Percentiles rank a stretch among this genome's conserved stretches.
Evolutionary conservation across 92 coral and sea anemone genomes (phyloP).

Genomic region (Epizoanthus rinbou): DNA sequence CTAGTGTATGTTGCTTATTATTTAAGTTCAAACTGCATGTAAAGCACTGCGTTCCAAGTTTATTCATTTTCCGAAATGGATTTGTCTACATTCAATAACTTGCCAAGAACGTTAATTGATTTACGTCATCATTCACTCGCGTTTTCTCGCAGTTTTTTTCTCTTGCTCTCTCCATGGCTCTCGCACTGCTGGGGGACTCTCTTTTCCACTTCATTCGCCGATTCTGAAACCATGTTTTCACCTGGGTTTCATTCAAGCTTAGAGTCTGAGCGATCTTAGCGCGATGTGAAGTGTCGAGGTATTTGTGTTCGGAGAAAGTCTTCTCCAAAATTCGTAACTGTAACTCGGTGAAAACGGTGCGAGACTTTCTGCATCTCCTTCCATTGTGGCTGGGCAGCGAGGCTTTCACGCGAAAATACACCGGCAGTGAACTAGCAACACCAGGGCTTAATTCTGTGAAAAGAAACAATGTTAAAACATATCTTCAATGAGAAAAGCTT

Average conservation of each 20-base stretch:
- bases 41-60: too few relatives aligned
- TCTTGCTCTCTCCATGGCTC: conserved; percentile 23
- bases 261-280: conserved; percentile 37
- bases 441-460: conserved; percentile 18
- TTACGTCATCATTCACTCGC: background rate
- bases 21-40: too few relatives aligned
- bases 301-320: conserved; percentile 36
- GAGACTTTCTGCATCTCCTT: conserved; percentile 39
- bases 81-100: background rate
- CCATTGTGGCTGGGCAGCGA: conserved; percentile 15
- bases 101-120: background rate
- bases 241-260: conserved; percentile 34
- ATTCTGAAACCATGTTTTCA: conserved; percentile 43
- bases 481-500: too few relatives aligned
- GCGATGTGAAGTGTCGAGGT: conserved; percentile 40
- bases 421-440: conserved; percentile 21
- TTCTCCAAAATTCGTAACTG: conserved; percentile 35
- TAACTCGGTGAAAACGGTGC: conserved; percentile 41
- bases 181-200: conserved; percentile 20
- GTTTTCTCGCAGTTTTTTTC: conserved; percentile 9
- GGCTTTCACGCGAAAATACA: conserved; percentile 35
- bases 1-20: too few relatives aligned
- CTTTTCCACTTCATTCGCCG: conserved; percentile 43
- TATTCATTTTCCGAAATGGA: too few relatives aligned
- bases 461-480: background rate